Percentiles rank a stretch among this genome's conserved stretches.
Conservation (phyloP, 2,888 invertebrate species). For the Clusia tigrina region DNA sequence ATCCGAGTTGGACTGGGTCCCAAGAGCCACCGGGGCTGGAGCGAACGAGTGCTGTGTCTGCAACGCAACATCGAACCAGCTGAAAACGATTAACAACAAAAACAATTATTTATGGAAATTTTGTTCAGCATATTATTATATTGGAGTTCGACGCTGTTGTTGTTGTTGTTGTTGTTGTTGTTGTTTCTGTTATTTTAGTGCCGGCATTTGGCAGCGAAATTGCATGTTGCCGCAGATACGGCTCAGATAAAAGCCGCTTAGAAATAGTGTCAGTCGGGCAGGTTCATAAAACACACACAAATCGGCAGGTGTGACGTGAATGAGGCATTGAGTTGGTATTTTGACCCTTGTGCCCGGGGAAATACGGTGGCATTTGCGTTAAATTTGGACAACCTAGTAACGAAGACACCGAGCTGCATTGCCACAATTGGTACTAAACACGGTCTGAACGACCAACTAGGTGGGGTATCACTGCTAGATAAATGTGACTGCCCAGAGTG, state of each 20-base stretch:
- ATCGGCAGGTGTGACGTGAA: not conserved
- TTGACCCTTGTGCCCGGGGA: no score
- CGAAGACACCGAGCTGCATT: no score
- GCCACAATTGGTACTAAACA: no score
- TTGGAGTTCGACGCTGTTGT: not conserved
- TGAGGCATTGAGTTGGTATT: no score
- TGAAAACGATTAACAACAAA: constrained; percentile 3
- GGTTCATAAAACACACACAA: not conserved
- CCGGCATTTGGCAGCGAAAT: constrained; percentile 10
- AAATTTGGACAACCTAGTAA: no score
- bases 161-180: constrained; percentile 6
- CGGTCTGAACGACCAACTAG: no score
- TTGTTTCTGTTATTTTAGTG: not conserved
- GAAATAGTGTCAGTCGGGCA: not conserved
- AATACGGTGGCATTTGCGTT: no score
- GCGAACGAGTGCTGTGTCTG: no score
- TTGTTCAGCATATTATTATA: constrained; percentile 7
- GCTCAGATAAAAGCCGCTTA: not conserved
- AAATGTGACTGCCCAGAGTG: no score
- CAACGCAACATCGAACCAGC: not conserved
- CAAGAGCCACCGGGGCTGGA: no score
- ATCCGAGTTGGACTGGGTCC: no score
- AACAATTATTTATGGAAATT: constrained; percentile 17
- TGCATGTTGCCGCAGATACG: constrained; percentile 1
- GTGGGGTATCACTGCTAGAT: no score